Evolutionary conservation across 92 coral and sea anemone species (phyloP).

Genomic region (Palythoa heliodiscus): DNA sequence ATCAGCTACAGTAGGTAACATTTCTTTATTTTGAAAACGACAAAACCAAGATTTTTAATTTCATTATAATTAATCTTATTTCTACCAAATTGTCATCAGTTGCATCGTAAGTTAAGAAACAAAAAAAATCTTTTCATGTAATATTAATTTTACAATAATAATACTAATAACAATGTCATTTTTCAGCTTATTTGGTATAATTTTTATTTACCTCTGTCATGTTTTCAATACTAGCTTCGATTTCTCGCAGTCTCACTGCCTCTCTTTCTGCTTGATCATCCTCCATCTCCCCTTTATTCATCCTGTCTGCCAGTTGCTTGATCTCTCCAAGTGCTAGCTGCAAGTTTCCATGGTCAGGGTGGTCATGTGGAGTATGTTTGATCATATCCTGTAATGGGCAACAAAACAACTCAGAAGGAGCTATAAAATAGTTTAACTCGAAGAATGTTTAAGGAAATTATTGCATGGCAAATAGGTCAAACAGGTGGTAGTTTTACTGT

Average conservation of each 20-base stretch:
- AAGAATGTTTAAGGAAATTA: too few species aligned
- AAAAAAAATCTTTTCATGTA: too few species aligned
- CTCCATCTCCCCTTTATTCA: constrained; percentile 96
- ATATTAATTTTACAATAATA: background rate
- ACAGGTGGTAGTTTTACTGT: too few species aligned
- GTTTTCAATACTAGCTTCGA: constrained; percentile 96
- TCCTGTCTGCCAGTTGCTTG: constrained; percentile 94
- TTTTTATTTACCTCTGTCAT: constrained; percentile 76
- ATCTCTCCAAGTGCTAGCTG: constrained; percentile 93
- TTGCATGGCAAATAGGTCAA: too few species aligned
- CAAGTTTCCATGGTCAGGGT: constrained; percentile 94
- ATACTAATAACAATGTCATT: background rate
- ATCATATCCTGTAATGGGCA: constrained; percentile 79
- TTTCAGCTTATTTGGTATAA: background rate
- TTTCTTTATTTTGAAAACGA: too few species aligned
- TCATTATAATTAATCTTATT: too few species aligned
- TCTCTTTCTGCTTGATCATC: constrained; percentile 97
- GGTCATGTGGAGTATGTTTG: constrained; percentile 93
- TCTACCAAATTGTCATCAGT: too few species aligned
- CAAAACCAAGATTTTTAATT: too few species aligned
- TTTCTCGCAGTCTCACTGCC: constrained; percentile 91
- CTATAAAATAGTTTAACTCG: too few species aligned
- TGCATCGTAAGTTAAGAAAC: too few species aligned
- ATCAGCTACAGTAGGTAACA: too few species aligned
- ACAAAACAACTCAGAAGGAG: background rate